phyloP scores from a whole-genome alignment of 1,140 invertebrate genomes.

The Metopolophium dirhodum region DNA sequence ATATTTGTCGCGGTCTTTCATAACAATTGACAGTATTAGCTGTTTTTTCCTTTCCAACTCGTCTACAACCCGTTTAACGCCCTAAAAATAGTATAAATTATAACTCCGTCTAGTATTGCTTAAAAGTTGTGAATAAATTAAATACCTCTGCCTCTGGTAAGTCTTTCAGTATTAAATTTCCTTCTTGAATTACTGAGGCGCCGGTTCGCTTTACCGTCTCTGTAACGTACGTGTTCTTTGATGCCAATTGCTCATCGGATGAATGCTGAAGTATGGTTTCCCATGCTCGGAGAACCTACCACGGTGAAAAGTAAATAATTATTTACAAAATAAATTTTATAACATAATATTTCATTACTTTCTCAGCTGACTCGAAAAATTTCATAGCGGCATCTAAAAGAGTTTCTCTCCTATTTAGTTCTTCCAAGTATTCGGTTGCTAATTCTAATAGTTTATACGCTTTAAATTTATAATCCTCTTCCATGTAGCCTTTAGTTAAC shows the following conservation, averaged over 20 bases:
- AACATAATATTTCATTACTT: constrained; percentile 64
- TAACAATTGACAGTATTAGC: constrained; percentile 72
- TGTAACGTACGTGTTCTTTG: constrained; percentile 22
- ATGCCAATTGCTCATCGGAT: constrained; percentile 36
- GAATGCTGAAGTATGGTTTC: constrained; percentile 53
- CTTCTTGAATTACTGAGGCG: constrained; percentile 53
- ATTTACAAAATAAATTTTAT: neutral
- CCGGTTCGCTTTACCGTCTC: constrained; percentile 53
- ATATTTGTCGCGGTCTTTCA: constrained; percentile 76
- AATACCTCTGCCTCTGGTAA: constrained; percentile 33
- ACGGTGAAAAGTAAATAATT: neutral
- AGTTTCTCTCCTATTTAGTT: constrained; percentile 74
- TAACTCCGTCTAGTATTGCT: neutral
- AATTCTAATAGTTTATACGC: constrained; percentile 76
- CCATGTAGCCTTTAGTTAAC: constrained; percentile 72
- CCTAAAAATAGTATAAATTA: constrained; percentile 61
- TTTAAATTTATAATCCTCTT: constrained; percentile 74
- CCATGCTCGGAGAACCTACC: constrained; percentile 44
- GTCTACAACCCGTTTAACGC: constrained; percentile 72
- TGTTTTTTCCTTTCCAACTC: constrained; percentile 79
- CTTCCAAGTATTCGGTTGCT: constrained; percentile 76
- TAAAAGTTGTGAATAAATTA: neutral
- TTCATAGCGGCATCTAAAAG: constrained; percentile 73
- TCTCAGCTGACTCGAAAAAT: constrained; percentile 79
- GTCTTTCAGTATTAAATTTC: constrained; percentile 53